phyloP scores from a whole-genome alignment of 2,113 vertebrate species.

The Albula glossodonta region DNA sequence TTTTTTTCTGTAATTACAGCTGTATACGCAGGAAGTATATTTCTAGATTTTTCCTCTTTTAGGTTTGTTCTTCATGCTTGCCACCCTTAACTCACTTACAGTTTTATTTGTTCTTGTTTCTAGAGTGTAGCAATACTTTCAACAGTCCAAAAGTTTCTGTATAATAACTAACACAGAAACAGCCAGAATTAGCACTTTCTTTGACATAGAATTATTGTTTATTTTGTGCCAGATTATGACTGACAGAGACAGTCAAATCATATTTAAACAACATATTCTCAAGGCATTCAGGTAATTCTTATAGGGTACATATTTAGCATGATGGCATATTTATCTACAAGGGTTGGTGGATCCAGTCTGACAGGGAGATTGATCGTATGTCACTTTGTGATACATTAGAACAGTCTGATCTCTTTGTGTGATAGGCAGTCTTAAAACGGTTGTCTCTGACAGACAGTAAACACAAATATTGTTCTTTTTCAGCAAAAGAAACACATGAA shows the following conservation, averaged over 20 bases:
- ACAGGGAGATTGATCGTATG: background rate
- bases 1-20: too few species aligned
- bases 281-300: too few species aligned
- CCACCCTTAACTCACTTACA: too few species aligned
- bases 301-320: background rate
- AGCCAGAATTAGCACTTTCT: too few species aligned
- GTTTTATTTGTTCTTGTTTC: too few species aligned
- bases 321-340: background rate
- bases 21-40: too few species aligned
- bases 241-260: background rate
- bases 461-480: constrained; percentile 27
- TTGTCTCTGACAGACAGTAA: constrained; percentile 9
- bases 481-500: constrained; percentile 37
- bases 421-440: background rate
- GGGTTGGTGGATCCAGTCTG: background rate
- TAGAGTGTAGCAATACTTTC: too few species aligned
- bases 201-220: background rate
- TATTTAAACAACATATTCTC: background rate
- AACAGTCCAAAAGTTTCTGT: too few species aligned
- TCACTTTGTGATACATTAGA: background rate
- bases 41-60: too few species aligned
- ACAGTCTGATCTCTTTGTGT: background rate
- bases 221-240: background rate
- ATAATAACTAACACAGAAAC: too few species aligned
- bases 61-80: too few species aligned